Percentiles rank a stretch among this genome's conserved stretches.
Conservation (phyloP, 1,140 invertebrate genomes). For the Tribolium madens region DNA sequence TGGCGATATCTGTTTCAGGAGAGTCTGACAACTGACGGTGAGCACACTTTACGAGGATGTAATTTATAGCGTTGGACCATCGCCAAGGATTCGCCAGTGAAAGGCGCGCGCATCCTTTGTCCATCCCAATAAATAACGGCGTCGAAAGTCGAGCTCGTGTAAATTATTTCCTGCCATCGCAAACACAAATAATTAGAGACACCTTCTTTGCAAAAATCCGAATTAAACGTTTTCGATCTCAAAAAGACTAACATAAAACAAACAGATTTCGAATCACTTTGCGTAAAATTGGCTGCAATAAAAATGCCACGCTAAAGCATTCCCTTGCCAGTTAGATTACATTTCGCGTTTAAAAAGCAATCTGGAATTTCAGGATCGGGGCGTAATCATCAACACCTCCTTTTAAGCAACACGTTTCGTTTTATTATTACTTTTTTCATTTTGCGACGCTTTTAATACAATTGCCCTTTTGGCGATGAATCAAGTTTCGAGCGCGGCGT, state of each 20-base stretch:
- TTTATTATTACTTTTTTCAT: conserved; percentile 14
- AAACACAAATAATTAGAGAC: conserved; percentile 30
- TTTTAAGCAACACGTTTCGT: conserved; percentile 17
- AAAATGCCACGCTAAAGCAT: conserved; percentile 31
- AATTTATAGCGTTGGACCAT: conserved; percentile 47
- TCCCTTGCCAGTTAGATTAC: conserved; percentile 34
- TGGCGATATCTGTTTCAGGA: conserved; percentile 52
- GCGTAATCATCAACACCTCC: conserved; percentile 35
- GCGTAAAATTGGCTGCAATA: conserved; percentile 38
- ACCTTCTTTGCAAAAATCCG: not conserved
- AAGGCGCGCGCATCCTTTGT: conserved; percentile 46
- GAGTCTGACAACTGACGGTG: conserved; percentile 47
- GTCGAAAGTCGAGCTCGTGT: conserved; percentile 10
- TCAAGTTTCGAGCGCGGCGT: too few species aligned
- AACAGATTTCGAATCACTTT: conserved; percentile 32
- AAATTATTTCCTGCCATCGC: conserved; percentile 20
- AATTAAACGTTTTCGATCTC: not conserved
- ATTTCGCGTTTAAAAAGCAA: conserved; percentile 33
- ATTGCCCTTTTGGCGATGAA: not conserved
- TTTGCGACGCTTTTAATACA: not conserved
- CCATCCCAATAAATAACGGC: conserved; percentile 44
- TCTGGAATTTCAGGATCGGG: conserved; percentile 25
- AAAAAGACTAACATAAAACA: conserved; percentile 27
- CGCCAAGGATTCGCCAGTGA: conserved; percentile 47
- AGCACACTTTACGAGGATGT: conserved; percentile 35